Conservation (phyloP, 2,888 invertebrate genomes). For the Drosophila kambysellisi region DNA sequence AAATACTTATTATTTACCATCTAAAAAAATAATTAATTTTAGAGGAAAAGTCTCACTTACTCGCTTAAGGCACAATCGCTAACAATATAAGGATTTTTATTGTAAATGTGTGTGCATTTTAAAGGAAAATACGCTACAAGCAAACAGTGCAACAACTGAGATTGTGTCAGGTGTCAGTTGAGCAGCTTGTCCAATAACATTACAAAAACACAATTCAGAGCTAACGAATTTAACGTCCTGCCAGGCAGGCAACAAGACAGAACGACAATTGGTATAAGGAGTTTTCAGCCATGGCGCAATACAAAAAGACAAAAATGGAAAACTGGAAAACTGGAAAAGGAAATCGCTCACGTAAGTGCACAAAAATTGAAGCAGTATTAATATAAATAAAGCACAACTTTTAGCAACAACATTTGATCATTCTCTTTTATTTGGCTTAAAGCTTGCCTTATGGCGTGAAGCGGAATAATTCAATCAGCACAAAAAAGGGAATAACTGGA, state of each 20-base stretch:
- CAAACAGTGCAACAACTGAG: slow-evolving; percentile 26
- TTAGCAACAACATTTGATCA: slow-evolving; percentile 29
- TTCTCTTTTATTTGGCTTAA: slow-evolving; percentile 29
- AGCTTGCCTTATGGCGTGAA: slow-evolving; percentile 75
- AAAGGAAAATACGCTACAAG: background rate
- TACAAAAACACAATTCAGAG: slow-evolving; percentile 22
- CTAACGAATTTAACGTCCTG: slow-evolving; percentile 5
- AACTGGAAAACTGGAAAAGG: slow-evolving; percentile 44
- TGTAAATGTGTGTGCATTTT: background rate
- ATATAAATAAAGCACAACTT: slow-evolving; percentile 53
- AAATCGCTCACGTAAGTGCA: slow-evolving; percentile 62
- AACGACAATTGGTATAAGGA: slow-evolving; percentile 15
- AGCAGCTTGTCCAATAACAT: slow-evolving; percentile 31
- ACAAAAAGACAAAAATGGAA: slow-evolving; percentile 43
- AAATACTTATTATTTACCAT: background rate
- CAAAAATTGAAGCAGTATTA: slow-evolving; percentile 66
- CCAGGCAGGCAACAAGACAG: slow-evolving; percentile 10
- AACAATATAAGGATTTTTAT: background rate
- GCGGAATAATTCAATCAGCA: slow-evolving; percentile 80
- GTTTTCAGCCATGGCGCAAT: slow-evolving; percentile 21
- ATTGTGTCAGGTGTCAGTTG: slow-evolving; percentile 26
- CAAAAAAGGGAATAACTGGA: slow-evolving; percentile 39
- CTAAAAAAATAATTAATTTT: background rate
- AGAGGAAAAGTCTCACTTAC: background rate
- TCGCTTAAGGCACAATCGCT: background rate